Evolutionary conservation across 2,797 vertebrate genomes (phyloP), one percentile per base, ranked within the genome.

Genomic region (Mormyrops attenuatus): DNA sequence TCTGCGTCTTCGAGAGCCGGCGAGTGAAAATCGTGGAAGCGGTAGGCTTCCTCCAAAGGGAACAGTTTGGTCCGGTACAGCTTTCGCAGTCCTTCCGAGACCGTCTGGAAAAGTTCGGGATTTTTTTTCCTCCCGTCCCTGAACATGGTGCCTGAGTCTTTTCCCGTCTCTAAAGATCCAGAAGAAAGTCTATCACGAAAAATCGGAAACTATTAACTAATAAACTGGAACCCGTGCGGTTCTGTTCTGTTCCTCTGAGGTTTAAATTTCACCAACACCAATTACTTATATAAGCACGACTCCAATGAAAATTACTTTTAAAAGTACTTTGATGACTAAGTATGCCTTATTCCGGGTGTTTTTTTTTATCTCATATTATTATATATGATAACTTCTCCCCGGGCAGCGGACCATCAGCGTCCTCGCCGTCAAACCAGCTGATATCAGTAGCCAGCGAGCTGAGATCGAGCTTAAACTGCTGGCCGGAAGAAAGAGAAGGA

Each of bases 1-100:
- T 97, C 96, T 2, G 96, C 96, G 80, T 96, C 95, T 93, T 97
- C 96, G 93, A 96, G 94, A 41, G 96, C 96, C 0, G 96, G 96
- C 60, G 96, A 97, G 92, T 97, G 96, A 92, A 97, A 97, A 80
- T 96, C 96, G 69, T 97, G 96, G 94, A 96, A 97, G 92, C 95
- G 96, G 91, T 97, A 96, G 2, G 94, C 89, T 90, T 97, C 96
- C 93, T 97, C 96, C 89, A 97, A 90, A 0, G 96, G 96, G 89
- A 96, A 94, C 87, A 97, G 93, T 92, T 96, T 96, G 90, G 93
- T 94, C 38, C 92, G 93, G 93, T 97, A 97, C 26, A 97, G 94
- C 86, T 94, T 94, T 90, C 93, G 93, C 90, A 97, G 92, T 3
- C 96, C 96, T 44, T 96, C 95, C 13, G 95, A 94, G 88, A 97